phyloP scores from a whole-genome alignment of 2,888 invertebrate species.

The Sinodicranocentrus sp. region DNA sequence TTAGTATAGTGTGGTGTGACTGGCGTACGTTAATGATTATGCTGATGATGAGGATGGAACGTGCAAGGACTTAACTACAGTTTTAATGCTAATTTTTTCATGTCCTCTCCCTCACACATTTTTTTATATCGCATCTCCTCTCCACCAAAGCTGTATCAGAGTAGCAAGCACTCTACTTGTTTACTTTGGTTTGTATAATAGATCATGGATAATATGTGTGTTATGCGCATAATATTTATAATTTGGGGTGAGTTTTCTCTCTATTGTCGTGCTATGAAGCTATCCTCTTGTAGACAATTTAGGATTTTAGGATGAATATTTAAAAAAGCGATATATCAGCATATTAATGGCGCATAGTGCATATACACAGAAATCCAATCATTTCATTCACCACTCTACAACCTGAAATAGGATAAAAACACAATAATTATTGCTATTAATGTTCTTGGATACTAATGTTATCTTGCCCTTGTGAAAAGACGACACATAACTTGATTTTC shows the following conservation, averaged over 20 bases:
- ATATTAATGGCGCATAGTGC: constrained; percentile 6
- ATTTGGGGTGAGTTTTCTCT: constrained; percentile 25
- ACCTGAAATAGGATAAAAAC: constrained; percentile 45
- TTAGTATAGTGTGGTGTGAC: constrained; percentile 40
- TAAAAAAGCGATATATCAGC: constrained; percentile 1
- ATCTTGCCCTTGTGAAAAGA: constrained; percentile 62
- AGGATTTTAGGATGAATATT: no score
- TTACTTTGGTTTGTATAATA: constrained; percentile 14
- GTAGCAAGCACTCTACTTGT: no score
- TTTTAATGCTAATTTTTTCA: constrained; percentile 45
- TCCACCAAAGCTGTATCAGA: no score
- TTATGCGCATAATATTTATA: constrained; percentile 48
- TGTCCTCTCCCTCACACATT: constrained; percentile 9
- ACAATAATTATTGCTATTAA: constrained; percentile 56
- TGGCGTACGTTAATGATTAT: constrained; percentile 45
- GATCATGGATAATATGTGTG: constrained; percentile 25
- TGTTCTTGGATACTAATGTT: constrained; percentile 58
- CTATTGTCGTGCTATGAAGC: constrained; percentile 5
- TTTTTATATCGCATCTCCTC: background rate
- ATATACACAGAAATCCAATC: constrained; percentile 30
- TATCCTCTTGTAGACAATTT: no score
- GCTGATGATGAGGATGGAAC: constrained; percentile 36
- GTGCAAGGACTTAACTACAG: constrained; percentile 53
- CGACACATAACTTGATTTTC: constrained; percentile 8
- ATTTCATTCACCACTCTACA: constrained; percentile 27